Base-by-base conservation (phyloP, 92 coral and sea anemone species). In the Heteractis magnifica region DNA sequence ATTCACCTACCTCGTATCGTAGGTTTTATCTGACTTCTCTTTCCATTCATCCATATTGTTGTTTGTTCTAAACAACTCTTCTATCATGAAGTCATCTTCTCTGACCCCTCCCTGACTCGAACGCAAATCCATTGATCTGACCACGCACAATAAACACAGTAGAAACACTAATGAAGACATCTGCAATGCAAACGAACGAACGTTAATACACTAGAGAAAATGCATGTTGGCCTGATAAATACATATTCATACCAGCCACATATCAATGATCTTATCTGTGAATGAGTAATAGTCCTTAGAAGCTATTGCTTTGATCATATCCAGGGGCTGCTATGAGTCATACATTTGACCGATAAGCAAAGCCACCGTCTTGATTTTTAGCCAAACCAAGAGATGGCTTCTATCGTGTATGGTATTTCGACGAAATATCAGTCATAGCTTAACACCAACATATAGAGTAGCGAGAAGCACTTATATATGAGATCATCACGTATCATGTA, bases 101-200 rank as follows among this genome's bases (percentile, higher is more conserved):
- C 49, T 70, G 48, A 6, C 65, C 4, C 49, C 77, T 52, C 50
- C 19, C 62, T 56, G 34, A 68, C 77, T 81, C 70, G 84, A 8
- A 68, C 65, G 77, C 65, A 70, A n/a, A 81, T 81, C 77, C 15
- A 21, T 50, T 49, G 84, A 52, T 48, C 73, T 59, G 65, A 53
- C 77, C 48, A 59, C 51, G 23, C 84, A 68, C 12, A 75, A 41
- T 6, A 70, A 74, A 81, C 77, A 81, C 34, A 81, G 18, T 23
- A 81, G 20, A 19, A 81, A 18, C 11, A 49, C 65, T 50, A 68
- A 44, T 72, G 65, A 81, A 81, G 65, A 81, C 84, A 81, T 81
- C 84, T 81, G 51, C 44, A 53, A 49, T 34, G 56, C 50, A 10
- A 44, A 81, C 5, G 62, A 8, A 14, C 9, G 56, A 81, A 20